A percentile compares a stretch with the other conserved stretches of the same genome.
phyloP scores from a whole-genome alignment of 1,140 invertebrate species.

The Camponotus floridanus region DNA sequence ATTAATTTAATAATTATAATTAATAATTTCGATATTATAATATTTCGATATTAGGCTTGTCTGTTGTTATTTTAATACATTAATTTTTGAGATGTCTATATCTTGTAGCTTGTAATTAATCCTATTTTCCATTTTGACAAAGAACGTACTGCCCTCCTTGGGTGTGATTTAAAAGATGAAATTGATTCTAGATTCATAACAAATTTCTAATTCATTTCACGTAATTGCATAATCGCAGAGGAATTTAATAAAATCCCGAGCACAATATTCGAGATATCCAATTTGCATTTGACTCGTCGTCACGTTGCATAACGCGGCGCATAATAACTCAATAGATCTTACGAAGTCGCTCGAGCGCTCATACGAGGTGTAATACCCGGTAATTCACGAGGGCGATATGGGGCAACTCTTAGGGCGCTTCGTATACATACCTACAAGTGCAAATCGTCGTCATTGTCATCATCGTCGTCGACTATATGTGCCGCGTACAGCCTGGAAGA shows the following conservation, averaged over 20 bases:
- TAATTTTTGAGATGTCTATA: no score
- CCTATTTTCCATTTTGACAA: no score
- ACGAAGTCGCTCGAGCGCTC: slow-evolving; percentile 30
- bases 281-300: slow-evolving; percentile 36
- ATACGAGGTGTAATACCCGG: slow-evolving; percentile 46
- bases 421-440: slow-evolving; percentile 1
- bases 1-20: slow-evolving; percentile 3
- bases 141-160: no score
- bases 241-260: not conserved
- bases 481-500: slow-evolving; percentile 44
- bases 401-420: slow-evolving; percentile 26
- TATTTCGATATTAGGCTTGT: no score
- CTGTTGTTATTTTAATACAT: no score
- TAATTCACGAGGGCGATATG: slow-evolving; percentile 42
- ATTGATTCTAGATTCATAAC: not conserved
- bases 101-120: no score
- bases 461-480: not conserved
- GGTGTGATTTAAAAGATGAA: no score
- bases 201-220: not conserved
- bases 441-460: slow-evolving; percentile 37
- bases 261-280: slow-evolving; percentile 21
- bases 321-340: slow-evolving; percentile 57
- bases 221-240: slow-evolving; percentile 17
- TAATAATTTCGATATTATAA: not conserved
- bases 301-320: slow-evolving; percentile 18